Evolutionary conservation across 1,140 invertebrate genomes (phyloP).

Genomic region (Zaprionus kolodkinae): DNA sequence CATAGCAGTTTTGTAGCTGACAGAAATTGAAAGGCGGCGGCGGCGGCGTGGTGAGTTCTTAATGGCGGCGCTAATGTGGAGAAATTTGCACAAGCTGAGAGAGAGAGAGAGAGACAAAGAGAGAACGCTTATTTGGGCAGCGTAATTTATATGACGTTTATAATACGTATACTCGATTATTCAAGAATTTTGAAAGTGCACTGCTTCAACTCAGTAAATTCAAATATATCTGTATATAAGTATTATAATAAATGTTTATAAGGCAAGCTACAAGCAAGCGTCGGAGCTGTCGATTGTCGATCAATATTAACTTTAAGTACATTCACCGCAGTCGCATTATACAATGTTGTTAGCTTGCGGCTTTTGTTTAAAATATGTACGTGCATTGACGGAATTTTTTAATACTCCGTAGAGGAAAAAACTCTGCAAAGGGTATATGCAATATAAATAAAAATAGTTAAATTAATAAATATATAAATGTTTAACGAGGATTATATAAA

Average conservation of each 20-base stretch:
- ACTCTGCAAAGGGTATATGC: background rate
- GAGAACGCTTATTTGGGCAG: background rate
- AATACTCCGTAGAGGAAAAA: background rate
- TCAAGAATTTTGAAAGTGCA: background rate
- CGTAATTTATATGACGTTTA: background rate
- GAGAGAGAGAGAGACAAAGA: background rate
- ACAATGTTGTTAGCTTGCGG: conserved; percentile 4
- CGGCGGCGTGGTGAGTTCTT: conserved; percentile 12
- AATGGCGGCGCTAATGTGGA: background rate
- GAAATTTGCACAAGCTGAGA: background rate
- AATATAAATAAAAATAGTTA: no score
- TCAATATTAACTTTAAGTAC: conserved; percentile 32
- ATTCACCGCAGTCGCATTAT: conserved; percentile 25
- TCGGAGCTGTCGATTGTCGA: background rate
- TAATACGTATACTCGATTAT: background rate
- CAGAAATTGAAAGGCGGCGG: conserved; percentile 40
- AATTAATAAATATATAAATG: no score
- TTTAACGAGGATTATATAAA: no score
- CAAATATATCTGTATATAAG: background rate
- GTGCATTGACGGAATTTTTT: background rate
- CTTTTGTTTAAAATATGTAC: conserved; percentile 16
- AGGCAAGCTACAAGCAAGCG: background rate
- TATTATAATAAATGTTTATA: background rate
- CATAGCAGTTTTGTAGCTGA: conserved; percentile 5
- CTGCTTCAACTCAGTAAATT: background rate